Base-by-base conservation (phyloP, 2,113 vertebrate genomes). In the Grus americana region DNA sequence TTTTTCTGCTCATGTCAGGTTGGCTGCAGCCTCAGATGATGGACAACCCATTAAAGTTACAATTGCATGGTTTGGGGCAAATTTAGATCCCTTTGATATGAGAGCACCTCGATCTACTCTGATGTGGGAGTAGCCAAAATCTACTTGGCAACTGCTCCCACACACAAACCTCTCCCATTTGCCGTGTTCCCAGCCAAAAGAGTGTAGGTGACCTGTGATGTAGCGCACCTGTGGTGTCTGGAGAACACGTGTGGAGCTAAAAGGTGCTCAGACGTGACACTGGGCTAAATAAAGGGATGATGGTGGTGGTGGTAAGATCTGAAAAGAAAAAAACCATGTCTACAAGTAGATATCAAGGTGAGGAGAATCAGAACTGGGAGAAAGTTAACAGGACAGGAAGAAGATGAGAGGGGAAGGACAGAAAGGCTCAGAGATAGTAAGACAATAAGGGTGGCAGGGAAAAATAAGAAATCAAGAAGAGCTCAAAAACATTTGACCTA, bases 231-330 rank as follows among this genome's bases (percentile, higher is more conserved):
- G 46, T 44, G 21, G 36, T 30, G 32, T 23, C 40, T 50, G 36
- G 29, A 85, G 44, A 91, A 54, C 7, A 47, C 1, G 2, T 0
- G 0, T 0, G 5, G 30, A 66, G 20, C 11, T 42, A 27, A 73
- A 90, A 61, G 18, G 23, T 21, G 57, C 66, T 76, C 38, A 70
- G 58, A 38, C 4, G 20, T 32, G 29, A 19, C 38, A 19, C 20
- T 29, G 46, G 1, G 2, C 26, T 80, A 61, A 86, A 30, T 49
- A 47, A 95, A 71, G 18, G 7, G 10, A 23, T 46, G 55, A 20
- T 26, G 42, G 15, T 30, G 16, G 34, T 67, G 49, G 34, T 67
- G 49, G 18, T 5, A 75, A 88, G 15, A 66, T 20, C 7, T 13
- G 68, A 52, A 85, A 65, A 42, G 3, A 17, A 70, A 67, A 79